A percentile compares a stretch with the other conserved stretches of the same genome.
These are phyloP conservation scores for Phacellophora camtschatica DNA, from an alignment of 30 jellyfish, hydroid and myxozoan genomes.

Conservation along the genomic window DNA sequence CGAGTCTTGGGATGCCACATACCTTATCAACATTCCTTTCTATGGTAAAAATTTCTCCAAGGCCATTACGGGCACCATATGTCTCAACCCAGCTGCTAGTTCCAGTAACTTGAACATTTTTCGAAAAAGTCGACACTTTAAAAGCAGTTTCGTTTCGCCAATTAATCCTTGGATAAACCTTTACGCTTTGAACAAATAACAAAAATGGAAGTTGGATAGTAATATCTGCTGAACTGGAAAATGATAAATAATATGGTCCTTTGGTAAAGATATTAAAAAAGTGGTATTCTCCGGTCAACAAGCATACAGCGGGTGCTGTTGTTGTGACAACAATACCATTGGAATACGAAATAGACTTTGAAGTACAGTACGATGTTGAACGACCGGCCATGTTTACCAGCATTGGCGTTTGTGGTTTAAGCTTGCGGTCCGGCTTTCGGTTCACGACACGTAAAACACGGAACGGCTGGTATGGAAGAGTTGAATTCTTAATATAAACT, in stretches of 20 bases:
- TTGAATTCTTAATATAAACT: slow-evolving; percentile 35
- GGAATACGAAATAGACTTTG: slow-evolving; percentile 19
- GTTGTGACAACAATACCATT: slow-evolving; percentile 44
- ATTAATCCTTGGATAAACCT: slow-evolving; percentile 5
- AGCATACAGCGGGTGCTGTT: slow-evolving; percentile 42
- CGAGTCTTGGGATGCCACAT: too few species aligned
- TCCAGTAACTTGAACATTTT: neutral
- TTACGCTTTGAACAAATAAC: slow-evolving; percentile 13
- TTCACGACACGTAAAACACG: slow-evolving; percentile 30
- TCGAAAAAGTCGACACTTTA: slow-evolving; percentile 17
- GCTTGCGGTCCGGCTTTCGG: slow-evolving; percentile 35
- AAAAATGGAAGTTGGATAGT: slow-evolving; percentile 22
- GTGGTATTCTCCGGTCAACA: neutral
- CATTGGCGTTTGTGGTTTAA: slow-evolving; percentile 40
- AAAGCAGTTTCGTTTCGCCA: slow-evolving; percentile 20
- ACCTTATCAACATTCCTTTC: slow-evolving; percentile 46
- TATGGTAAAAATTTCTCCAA: slow-evolving; percentile 10
- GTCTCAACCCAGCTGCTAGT: slow-evolving; percentile 30
- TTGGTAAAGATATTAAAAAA: slow-evolving; percentile 30
- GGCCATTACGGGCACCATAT: slow-evolving; percentile 41
- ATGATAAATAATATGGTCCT: slow-evolving; percentile 20
- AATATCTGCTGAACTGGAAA: slow-evolving; percentile 12
- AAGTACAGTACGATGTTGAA: neutral
- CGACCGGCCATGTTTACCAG: neutral
- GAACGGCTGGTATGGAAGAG: slow-evolving; percentile 30